phyloP scores from a whole-genome alignment of 2,113 vertebrate genomes.

The Mungos mungo region DNA sequence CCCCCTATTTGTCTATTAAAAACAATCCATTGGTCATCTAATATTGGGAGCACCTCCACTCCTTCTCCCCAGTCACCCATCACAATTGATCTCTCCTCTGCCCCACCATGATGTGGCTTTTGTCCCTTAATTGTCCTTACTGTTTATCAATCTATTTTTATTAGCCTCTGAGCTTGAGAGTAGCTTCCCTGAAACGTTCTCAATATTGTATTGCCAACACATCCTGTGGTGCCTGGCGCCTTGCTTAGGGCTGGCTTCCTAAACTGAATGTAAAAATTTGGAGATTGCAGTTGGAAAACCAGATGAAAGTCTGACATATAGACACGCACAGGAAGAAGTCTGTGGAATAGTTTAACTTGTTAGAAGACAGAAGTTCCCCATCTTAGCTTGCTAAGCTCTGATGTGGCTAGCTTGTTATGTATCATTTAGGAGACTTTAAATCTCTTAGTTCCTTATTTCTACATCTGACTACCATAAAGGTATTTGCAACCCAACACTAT shows the following conservation, averaged over 20 bases:
- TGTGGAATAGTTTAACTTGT: not conserved
- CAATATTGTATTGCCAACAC: not conserved
- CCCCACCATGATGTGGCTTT: not conserved
- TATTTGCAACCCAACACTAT: not conserved
- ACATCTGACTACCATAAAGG: not conserved
- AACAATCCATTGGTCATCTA: constrained; percentile 2
- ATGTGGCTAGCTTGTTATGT: not conserved
- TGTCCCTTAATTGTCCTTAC: not conserved
- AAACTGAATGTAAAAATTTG: not conserved
- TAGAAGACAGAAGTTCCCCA: not conserved
- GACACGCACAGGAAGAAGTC: not conserved
- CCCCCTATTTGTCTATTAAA: not conserved
- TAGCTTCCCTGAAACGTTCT: not conserved
- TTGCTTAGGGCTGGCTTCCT: not conserved
- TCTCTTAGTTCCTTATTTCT: not conserved
- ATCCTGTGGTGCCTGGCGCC: not conserved
- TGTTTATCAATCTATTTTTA: not conserved
- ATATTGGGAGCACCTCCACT: not conserved
- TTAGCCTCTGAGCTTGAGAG: not conserved
- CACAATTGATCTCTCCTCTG: not conserved
- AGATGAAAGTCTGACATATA: not conserved
- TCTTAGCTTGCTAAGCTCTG: not conserved
- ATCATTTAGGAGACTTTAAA: not conserved
- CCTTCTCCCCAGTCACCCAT: not conserved
- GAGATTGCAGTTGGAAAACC: not conserved